Evolutionary conservation across 2,797 vertebrate genomes (phyloP).

Genomic region (Artibeus lituratus): DNA sequence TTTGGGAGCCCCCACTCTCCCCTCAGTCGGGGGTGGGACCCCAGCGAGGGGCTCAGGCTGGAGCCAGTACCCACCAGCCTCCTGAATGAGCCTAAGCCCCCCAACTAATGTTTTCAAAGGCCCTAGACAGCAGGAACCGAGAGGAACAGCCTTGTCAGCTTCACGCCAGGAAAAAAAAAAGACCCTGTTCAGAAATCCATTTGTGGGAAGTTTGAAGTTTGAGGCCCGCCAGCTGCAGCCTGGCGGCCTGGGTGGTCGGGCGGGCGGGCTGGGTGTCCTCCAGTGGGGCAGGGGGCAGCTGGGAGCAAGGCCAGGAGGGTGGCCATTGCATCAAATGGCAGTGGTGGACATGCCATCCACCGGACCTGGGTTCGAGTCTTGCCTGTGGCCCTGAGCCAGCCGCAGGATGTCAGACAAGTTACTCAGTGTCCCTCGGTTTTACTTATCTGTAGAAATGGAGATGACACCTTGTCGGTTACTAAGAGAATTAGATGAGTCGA

Average conservation of each 20-base stretch:
- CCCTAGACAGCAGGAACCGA: constrained; percentile 60
- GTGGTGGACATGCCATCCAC: background rate
- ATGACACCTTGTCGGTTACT: background rate
- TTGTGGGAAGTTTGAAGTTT: constrained; percentile 74
- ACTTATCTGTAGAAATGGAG: constrained; percentile 10
- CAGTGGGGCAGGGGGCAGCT: background rate
- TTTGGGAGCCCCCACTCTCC: background rate
- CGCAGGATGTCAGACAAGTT: background rate
- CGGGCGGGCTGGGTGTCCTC: constrained; percentile 32
- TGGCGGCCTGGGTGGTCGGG: constrained; percentile 73
- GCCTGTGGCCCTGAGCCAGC: background rate
- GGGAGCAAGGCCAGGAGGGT: background rate
- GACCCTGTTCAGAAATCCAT: constrained; percentile 72
- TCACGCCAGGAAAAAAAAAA: constrained; percentile 47
- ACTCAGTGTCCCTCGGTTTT: background rate
- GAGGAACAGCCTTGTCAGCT: constrained; percentile 66
- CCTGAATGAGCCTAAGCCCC: constrained; percentile 48
- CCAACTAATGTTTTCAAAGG: constrained; percentile 56
- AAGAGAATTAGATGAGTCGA: background rate
- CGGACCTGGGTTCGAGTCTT: background rate
- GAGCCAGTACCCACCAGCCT: constrained; percentile 12
- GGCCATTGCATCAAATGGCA: accelerated
- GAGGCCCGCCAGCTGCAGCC: constrained; percentile 75
- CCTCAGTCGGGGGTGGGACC: constrained; percentile 28
- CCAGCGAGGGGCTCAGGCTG: constrained; percentile 67